phyloP scores from a whole-genome alignment of 2,888 invertebrate genomes.

The Parnassius glacialis region DNA sequence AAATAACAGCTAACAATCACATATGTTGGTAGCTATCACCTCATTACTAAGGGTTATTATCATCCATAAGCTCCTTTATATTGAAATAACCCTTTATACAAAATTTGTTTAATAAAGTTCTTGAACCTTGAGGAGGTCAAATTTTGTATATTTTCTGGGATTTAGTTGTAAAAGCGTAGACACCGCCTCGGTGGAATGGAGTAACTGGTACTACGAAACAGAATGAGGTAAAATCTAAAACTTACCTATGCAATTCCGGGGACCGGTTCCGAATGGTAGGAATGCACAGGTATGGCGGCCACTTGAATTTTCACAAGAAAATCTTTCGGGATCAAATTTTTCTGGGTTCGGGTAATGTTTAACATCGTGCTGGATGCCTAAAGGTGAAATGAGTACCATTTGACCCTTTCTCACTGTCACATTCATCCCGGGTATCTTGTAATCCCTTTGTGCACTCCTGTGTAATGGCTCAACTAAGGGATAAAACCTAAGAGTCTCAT shows the following conservation, averaged over 20 bases:
- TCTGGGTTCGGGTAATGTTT: constrained; percentile 63
- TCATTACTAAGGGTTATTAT: no score
- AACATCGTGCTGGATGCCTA: constrained; percentile 62
- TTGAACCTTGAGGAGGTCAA: no score
- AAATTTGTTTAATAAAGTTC: no score
- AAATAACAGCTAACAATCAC: no score
- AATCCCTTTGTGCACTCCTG: constrained; percentile 49
- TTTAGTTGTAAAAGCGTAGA: no score
- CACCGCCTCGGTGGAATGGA: no score
- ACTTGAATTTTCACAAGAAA: constrained; percentile 49
- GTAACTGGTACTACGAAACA: no score
- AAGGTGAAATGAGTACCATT: constrained; percentile 48
- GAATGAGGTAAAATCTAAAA: background rate
- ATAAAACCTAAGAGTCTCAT: constrained; percentile 5
- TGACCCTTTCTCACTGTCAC: constrained; percentile 50
- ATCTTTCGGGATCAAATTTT: constrained; percentile 70
- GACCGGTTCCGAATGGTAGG: constrained; percentile 64
- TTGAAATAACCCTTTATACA: no score
- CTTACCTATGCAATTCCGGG: constrained; percentile 65
- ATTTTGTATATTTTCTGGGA: no score
- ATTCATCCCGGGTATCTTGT: constrained; percentile 55
- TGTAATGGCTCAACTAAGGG: constrained; percentile 54
- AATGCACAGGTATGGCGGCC: constrained; percentile 52
- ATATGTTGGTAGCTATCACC: no score
- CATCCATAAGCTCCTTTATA: no score